Evolutionary conservation across 2,113 vertebrate genomes (phyloP).

Genomic region (Thunnus thynnus): DNA sequence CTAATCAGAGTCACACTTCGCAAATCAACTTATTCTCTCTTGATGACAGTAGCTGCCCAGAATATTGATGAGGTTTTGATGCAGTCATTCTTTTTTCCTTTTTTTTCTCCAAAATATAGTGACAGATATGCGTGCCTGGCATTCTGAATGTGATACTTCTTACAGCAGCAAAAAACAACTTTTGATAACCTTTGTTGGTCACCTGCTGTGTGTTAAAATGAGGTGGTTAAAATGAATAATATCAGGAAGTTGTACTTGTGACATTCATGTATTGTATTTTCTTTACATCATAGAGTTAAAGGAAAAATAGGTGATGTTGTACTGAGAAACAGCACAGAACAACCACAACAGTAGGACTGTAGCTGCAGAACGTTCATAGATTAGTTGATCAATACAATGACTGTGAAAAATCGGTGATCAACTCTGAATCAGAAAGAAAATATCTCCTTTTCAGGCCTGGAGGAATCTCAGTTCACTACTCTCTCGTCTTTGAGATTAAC

Average conservation of each 20-base stretch:
- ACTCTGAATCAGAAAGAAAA: neutral
- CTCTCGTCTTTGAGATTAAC: slow-evolving; percentile 86
- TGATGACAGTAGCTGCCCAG: slow-evolving; percentile 11
- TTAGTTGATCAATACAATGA: neutral
- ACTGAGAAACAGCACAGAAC: neutral
- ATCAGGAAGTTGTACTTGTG: neutral
- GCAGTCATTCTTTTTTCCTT: neutral
- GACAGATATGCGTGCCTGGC: neutral
- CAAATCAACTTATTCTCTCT: slow-evolving; percentile 37
- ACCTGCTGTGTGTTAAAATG: slow-evolving; percentile 9
- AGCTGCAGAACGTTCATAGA: neutral
- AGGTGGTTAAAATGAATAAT: no score
- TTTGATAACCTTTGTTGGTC: neutral
- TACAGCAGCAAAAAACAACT: neutral
- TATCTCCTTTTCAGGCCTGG: slow-evolving; percentile 79
- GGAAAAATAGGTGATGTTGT: no score
- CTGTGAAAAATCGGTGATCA: neutral
- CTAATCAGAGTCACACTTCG: slow-evolving; percentile 20
- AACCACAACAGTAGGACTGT: neutral
- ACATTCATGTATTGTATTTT: neutral
- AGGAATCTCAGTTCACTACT: slow-evolving; percentile 86
- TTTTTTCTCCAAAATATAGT: neutral
- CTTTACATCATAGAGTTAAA: neutral
- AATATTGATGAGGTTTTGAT: slow-evolving; percentile 51
- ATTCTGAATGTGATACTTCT: neutral